phyloP scores from a whole-genome alignment of 2,888 invertebrate genomes.

The Euplexia lucipara region DNA sequence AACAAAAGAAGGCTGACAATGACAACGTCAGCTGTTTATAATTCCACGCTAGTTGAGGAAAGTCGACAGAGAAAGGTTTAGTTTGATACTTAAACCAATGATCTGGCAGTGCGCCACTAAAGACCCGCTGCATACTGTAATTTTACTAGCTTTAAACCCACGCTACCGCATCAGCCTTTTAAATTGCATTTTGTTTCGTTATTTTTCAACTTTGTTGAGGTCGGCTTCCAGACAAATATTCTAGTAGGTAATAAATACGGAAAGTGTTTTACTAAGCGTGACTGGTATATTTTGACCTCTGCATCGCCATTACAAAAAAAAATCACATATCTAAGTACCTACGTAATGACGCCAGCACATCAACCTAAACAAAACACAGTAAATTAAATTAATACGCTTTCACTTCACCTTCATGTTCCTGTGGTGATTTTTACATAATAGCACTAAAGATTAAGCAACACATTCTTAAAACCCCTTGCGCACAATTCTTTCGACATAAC shows the following conservation, averaged over 20 bases:
- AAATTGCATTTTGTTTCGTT: conserved; percentile 37
- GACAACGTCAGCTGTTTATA: conserved; percentile 14
- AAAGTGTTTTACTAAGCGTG: neutral
- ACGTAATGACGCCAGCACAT: too few relatives aligned
- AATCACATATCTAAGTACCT: too few relatives aligned
- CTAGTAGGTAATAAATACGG: conserved; percentile 5
- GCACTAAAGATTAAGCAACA: too few relatives aligned
- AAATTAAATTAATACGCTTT: too few relatives aligned
- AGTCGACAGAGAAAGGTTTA: conserved; percentile 31
- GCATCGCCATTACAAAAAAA: neutral
- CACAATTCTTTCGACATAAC: conserved; percentile 5
- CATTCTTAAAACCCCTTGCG: neutral
- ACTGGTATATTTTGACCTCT: neutral
- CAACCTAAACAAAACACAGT: too few relatives aligned
- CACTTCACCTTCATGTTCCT: too few relatives aligned
- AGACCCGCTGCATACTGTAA: conserved; percentile 18
- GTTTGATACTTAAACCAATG: conserved; percentile 29
- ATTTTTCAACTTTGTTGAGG: conserved; percentile 7
- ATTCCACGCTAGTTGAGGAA: conserved; percentile 30
- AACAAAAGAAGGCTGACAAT: neutral
- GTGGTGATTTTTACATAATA: too few relatives aligned
- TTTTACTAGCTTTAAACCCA: conserved; percentile 28
- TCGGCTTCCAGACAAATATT: conserved; percentile 4
- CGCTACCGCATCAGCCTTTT: conserved; percentile 36
- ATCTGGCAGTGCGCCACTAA: conserved; percentile 38